phyloP scores from a whole-genome alignment of 2,113 vertebrate genomes.

The Pteronura brasiliensis region DNA sequence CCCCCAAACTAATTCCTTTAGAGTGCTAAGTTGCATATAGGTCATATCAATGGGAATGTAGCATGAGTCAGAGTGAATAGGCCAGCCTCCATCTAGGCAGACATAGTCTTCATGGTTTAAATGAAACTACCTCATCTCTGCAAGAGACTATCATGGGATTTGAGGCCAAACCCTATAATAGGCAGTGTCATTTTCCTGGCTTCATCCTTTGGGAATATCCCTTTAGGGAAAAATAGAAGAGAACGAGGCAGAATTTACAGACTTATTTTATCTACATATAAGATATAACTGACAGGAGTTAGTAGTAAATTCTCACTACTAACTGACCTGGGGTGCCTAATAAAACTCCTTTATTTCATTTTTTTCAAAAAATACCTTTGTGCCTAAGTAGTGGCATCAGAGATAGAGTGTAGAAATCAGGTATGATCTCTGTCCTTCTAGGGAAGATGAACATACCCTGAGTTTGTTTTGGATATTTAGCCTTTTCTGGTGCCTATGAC shows the following conservation, averaged over 20 bases:
- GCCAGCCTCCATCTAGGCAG: background rate
- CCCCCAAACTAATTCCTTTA: background rate
- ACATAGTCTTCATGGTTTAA: background rate
- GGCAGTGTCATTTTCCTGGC: background rate
- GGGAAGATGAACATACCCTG: background rate
- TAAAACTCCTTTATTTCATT: background rate
- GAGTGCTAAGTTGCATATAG: background rate
- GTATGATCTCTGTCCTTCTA: background rate
- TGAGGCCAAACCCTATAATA: background rate
- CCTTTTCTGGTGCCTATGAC: background rate
- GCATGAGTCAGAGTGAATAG: background rate
- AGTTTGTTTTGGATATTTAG: background rate
- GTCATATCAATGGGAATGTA: rapidly evolving
- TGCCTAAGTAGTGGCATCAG: background rate
- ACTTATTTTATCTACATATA: background rate
- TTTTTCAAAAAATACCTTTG: background rate
- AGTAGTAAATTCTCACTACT: background rate
- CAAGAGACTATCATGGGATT: background rate
- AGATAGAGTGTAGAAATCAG: background rate
- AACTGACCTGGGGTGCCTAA: background rate
- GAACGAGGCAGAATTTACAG: background rate
- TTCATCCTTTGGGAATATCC: background rate
- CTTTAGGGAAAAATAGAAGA: background rate
- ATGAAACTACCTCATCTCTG: background rate
- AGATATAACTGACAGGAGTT: background rate